Evolutionary conservation across 2,113 vertebrate genomes (phyloP), one percentile per base, ranked within the genome.

Genomic region (Hippocampus abdominalis): DNA sequence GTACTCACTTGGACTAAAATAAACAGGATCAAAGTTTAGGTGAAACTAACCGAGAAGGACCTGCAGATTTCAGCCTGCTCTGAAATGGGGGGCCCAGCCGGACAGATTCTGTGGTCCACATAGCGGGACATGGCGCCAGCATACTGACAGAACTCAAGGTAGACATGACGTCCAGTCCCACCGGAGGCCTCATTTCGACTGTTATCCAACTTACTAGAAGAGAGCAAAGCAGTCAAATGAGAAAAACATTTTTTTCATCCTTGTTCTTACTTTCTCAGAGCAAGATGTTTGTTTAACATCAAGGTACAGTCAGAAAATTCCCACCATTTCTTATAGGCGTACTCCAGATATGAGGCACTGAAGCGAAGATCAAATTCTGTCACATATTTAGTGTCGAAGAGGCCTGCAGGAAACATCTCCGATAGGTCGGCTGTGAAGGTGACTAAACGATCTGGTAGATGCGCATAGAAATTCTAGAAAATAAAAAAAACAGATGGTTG

Each of bases 321-420:
- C 46, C 64, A 98, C 97, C 97, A 98, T 83, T 98, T 99, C 86
- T 97, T 95, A 79, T 95, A 99, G 67, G 94, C 96, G 0, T 99
- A 99, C 83, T 98, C 97, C 87, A 99, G 75, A 77, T 98, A 99
- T 61, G 96, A 98, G 0, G 97, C 96, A 2, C 92, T 84, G 61
- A 98, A 93, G 59, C 95, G 93, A 18, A 93, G 93, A 84, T 98
- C 94, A 70, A 97, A 98, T 71, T 99, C 96, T 0, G 94, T 93
- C 32, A 93, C 91, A 0, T 98, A 98, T 83, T 99, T 99, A 20
- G 96, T 98, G 89, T 99, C 97, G 0, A 95, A 98, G 81, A 99
- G 90, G 46, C 97, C 97, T 0, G 94, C 94, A 0, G 96, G 97
- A 77, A 98, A 97, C 95, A 98, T 98, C 77, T 98, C 94, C 0